phyloP scores from a whole-genome alignment of 1,140 invertebrate genomes.

The Lordiphosa collinella region DNA sequence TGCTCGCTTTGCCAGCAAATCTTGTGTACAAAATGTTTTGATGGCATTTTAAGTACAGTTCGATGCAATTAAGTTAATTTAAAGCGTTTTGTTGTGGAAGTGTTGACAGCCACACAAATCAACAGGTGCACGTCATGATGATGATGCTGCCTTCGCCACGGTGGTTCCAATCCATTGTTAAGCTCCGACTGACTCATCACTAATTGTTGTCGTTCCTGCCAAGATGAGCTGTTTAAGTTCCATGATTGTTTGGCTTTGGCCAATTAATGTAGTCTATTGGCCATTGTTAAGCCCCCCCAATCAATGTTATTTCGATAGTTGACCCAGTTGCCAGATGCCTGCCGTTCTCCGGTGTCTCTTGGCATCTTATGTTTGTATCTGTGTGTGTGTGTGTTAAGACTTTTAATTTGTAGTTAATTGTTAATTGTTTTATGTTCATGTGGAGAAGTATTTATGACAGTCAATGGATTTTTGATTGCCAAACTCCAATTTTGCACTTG shows the following conservation, averaged over 20 bases:
- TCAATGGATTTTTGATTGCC: constrained; percentile 48
- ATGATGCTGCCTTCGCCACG: too few species aligned
- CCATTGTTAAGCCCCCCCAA: constrained; percentile 13
- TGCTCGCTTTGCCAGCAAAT: constrained; percentile 7
- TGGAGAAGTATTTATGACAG: constrained; percentile 38
- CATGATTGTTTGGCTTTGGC: constrained; percentile 8
- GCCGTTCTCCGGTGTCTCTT: neutral
- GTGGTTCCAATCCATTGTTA: constrained; percentile 20
- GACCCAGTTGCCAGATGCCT: constrained; percentile 47
- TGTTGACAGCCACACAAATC: constrained; percentile 59
- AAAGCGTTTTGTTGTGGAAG: constrained; percentile 48
- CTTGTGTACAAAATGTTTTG: constrained; percentile 32
- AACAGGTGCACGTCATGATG: constrained; percentile 25
- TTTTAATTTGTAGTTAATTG: constrained; percentile 46
- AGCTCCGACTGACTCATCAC: constrained; percentile 13
- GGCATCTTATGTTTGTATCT: constrained; percentile 33
- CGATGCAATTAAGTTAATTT: constrained; percentile 68
- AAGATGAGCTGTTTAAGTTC: constrained; percentile 34
- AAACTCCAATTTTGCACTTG: constrained; percentile 13
- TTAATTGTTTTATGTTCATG: constrained; percentile 44
- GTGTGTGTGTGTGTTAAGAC: constrained; percentile 42
- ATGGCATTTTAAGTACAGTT: constrained; percentile 45
- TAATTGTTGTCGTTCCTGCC: constrained; percentile 19
- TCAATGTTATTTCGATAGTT: constrained; percentile 1
- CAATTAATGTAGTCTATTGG: constrained; percentile 2